These are phyloP conservation scores for Ceriagrion tenellum DNA, from an alignment of 2,888 invertebrate species.

Conservation along the genomic window DNA sequence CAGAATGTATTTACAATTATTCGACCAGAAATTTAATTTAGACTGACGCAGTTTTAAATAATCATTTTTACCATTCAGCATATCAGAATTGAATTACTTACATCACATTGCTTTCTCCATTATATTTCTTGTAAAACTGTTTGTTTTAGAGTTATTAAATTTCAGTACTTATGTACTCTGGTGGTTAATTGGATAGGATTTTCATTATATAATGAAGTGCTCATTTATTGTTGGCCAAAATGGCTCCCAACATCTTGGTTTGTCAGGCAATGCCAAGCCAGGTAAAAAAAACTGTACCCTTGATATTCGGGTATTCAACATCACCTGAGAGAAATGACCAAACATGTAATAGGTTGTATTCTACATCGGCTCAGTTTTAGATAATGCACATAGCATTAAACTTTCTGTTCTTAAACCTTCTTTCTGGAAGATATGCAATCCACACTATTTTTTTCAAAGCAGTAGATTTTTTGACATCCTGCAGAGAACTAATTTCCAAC, in stretches of 20 bases:
- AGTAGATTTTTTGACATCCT: background rate
- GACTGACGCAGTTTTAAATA: background rate
- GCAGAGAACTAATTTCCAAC: background rate
- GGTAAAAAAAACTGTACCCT: background rate
- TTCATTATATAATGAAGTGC: background rate
- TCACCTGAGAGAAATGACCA: background rate
- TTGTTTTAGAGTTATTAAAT: background rate
- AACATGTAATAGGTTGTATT: background rate
- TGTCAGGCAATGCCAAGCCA: background rate
- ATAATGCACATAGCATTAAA: background rate
- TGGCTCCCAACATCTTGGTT: background rate
- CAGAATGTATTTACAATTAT: background rate
- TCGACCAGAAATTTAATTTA: background rate
- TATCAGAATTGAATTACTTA: background rate
- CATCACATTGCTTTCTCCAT: background rate
- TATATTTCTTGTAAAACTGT: background rate
- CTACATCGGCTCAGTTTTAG: background rate
- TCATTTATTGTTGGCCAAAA: background rate
- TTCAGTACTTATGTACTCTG: background rate
- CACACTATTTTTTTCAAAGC: background rate
- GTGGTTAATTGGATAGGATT: background rate
- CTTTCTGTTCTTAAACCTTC: background rate
- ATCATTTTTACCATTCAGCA: background rate
- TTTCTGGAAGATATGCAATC: background rate
- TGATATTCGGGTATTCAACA: background rate